Percentiles rank a stretch among this genome's conserved stretches.
phyloP scores from a whole-genome alignment of 2,797 vertebrate genomes.

The Hydrolagus colliei region DNA sequence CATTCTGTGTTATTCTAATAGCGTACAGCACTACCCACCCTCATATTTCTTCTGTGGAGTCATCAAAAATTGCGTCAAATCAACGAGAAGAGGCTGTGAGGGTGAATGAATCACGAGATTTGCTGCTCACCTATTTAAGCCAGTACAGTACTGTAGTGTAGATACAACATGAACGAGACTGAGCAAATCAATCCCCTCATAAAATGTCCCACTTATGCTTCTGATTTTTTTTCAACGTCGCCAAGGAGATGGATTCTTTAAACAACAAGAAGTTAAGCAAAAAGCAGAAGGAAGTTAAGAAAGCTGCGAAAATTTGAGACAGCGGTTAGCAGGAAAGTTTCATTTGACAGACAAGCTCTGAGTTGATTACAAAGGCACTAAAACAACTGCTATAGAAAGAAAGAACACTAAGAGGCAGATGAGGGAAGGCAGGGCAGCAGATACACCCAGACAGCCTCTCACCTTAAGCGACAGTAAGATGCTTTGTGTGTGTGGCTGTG shows the following conservation, averaged over 20 bases:
- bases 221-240: no score
- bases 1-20: no score
- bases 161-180: no score
- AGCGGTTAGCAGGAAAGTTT: neutral
- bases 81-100: no score
- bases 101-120: no score
- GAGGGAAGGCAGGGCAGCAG: neutral
- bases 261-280: neutral
- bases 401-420: neutral
- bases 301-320: neutral
- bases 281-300: neutral
- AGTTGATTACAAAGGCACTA: neutral
- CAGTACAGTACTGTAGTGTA: no score
- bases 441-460: neutral
- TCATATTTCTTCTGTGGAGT: no score
- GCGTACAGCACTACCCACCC: no score
- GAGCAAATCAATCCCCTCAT: no score
- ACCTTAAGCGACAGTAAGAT: neutral
- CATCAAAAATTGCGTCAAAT: no score
- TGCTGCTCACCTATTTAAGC: no score
- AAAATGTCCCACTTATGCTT: no score
- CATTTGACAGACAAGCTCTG: neutral
- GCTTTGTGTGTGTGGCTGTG: neutral
- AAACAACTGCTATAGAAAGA: neutral
- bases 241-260: neutral